A percentile compares a stretch with the other conserved stretches of the same genome.
These are phyloP conservation scores for Osmoderma eremita DNA, from an alignment of 2,888 invertebrate species.

Conservation along the genomic window DNA sequence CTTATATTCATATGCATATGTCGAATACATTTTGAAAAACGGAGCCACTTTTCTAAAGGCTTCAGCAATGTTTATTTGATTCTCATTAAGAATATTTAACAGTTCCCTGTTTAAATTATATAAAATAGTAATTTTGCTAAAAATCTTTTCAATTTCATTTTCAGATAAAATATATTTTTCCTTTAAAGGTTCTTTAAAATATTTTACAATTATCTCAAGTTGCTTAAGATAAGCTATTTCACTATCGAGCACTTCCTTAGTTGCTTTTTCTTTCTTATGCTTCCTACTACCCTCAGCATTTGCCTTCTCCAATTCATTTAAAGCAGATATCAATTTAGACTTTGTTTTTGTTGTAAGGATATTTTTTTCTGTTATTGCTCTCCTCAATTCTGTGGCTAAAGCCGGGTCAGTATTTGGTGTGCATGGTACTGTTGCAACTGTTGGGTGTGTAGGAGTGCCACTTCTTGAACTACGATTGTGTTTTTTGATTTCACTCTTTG, in stretches of 20 bases:
- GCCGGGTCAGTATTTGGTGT: slow-evolving; percentile 69
- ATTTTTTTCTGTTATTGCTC: slow-evolving; percentile 71
- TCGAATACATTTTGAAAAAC: slow-evolving; percentile 80
- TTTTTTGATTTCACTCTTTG: background rate
- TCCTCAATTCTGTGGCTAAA: slow-evolving; percentile 70
- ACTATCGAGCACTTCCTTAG: slow-evolving; percentile 75
- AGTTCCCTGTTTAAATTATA: slow-evolving; percentile 73
- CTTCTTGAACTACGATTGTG: background rate
- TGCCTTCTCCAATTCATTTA: slow-evolving; percentile 63
- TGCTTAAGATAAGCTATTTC: slow-evolving; percentile 77
- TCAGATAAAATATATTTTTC: slow-evolving; percentile 64
- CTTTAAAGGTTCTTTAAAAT: slow-evolving; percentile 70
- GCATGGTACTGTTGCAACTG: slow-evolving; percentile 56
- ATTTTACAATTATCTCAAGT: slow-evolving; percentile 72
- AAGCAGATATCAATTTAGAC: slow-evolving; percentile 69
- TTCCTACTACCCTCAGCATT: slow-evolving; percentile 58
- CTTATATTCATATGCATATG: slow-evolving; percentile 80
- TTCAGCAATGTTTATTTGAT: slow-evolving; percentile 69
- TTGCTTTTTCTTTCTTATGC: slow-evolving; percentile 65
- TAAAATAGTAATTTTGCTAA: slow-evolving; percentile 73
- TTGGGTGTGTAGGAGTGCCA: background rate
- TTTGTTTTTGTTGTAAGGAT: slow-evolving; percentile 70
- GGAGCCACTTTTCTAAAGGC: slow-evolving; percentile 79
- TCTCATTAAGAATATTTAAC: slow-evolving; percentile 67
- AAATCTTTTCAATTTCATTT: slow-evolving; percentile 67